These are phyloP conservation scores for Aplocera efformata DNA, from an alignment of 2,888 invertebrate genomes.

Conservation along the genomic window DNA sequence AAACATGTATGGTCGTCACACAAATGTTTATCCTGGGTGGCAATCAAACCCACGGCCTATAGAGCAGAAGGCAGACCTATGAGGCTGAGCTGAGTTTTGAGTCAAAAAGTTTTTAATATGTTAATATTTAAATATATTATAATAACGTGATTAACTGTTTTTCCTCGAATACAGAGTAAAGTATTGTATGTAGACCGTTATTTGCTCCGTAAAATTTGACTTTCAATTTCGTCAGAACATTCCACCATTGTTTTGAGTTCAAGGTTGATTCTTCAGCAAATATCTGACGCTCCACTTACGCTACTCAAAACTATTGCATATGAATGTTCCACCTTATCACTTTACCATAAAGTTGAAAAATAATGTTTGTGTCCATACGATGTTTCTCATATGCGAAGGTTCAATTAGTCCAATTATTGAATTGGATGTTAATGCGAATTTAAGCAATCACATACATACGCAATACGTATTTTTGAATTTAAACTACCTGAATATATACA, in stretches of 20 bases:
- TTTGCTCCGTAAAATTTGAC: constrained; percentile 22
- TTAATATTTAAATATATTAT: too few relatives aligned
- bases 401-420: constrained; percentile 21
- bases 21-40: too few relatives aligned
- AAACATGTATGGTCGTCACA: too few relatives aligned
- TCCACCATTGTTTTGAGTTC: constrained; percentile 60
- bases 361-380: neutral
- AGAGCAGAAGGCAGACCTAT: too few relatives aligned
- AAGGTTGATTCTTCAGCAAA: constrained; percentile 50
- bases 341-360: constrained; percentile 6
- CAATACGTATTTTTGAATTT: too few relatives aligned
- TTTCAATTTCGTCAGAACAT: constrained; percentile 50
- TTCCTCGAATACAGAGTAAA: too few relatives aligned
- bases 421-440: constrained; percentile 11
- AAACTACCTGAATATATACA: too few relatives aligned
- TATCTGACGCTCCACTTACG: constrained; percentile 25
- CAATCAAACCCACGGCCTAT: too few relatives aligned
- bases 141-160: too few relatives aligned
- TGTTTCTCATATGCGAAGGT: constrained; percentile 3
- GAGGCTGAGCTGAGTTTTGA: too few relatives aligned
- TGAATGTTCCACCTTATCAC: constrained; percentile 8
- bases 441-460: neutral
- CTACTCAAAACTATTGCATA: constrained; percentile 1
- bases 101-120: too few relatives aligned
- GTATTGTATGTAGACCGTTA: too few relatives aligned